phyloP scores from a whole-genome alignment of 2,888 invertebrate genomes.

The Heteromyza rotundicornis region DNA sequence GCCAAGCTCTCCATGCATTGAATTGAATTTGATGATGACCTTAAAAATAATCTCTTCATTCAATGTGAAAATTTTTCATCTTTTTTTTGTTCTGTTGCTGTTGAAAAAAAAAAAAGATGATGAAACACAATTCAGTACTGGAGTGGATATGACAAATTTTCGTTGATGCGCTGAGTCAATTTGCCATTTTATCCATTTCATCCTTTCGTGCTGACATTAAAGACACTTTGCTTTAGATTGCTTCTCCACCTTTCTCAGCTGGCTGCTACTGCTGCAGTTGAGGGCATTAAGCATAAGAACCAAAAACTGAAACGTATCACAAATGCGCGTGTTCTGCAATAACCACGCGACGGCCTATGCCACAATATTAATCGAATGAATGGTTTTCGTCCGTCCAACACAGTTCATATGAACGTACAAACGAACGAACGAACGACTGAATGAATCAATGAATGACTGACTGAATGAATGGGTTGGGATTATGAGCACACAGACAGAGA shows the following conservation, averaged over 20 bases:
- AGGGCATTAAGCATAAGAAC: background rate
- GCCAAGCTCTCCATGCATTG: too few relatives aligned
- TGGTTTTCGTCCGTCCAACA: background rate
- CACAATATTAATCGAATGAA: background rate
- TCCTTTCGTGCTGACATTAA: background rate
- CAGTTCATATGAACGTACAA: background rate
- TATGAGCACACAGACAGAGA: background rate
- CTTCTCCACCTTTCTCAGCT: background rate
- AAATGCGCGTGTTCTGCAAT: background rate
- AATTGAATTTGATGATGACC: background rate
- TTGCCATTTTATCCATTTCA: background rate
- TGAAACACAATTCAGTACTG: background rate
- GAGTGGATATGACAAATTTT: slow-evolving; percentile 4
- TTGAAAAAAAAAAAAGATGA: too few relatives aligned
- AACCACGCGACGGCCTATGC: background rate
- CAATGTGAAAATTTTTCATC: background rate
- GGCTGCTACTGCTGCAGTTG: background rate
- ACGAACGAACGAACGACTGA: background rate
- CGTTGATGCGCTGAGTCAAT: background rate
- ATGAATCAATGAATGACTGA: background rate
- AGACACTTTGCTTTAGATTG: background rate
- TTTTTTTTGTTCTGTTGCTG: too few relatives aligned
- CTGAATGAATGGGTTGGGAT: background rate
- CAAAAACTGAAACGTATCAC: background rate
- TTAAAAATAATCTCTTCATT: slow-evolving; percentile 1